Conservation (phyloP, 2,797 vertebrate species). For the Allobates femoralis region DNA sequence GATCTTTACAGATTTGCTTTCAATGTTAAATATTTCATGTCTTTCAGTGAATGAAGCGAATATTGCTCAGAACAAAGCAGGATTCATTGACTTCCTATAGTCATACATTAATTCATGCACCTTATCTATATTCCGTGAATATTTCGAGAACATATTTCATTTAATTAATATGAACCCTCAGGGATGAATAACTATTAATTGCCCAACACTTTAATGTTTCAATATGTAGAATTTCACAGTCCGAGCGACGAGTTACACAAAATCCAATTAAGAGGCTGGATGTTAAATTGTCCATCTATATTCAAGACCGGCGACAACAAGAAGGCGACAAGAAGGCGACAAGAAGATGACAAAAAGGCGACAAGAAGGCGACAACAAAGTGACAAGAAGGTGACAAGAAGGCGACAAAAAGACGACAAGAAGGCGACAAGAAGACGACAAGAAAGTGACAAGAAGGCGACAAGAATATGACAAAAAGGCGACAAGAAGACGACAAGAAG, state of each 20-base stretch:
- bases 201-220: slow-evolving; percentile 30
- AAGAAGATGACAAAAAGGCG: too few species aligned
- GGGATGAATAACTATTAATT: slow-evolving; percentile 44
- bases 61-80: background rate
- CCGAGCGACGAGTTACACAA: background rate
- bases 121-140: background rate
- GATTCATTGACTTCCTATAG: background rate
- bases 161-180: slow-evolving; percentile 37
- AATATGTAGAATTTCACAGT: slow-evolving; percentile 36
- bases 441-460: too few species aligned
- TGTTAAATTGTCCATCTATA: slow-evolving; percentile 49
- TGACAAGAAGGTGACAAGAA: too few species aligned
- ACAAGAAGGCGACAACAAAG: too few species aligned
- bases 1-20: background rate
- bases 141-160: slow-evolving; percentile 25
- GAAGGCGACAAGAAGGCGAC: too few species aligned
- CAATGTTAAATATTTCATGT: background rate
- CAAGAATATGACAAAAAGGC: too few species aligned
- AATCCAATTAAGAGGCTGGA: slow-evolving; percentile 31
- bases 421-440: too few species aligned
- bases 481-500: too few species aligned
- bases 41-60: background rate
- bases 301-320: slow-evolving; percentile 33
- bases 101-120: background rate
- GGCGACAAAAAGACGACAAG: too few species aligned